Percentiles rank a stretch among this genome's conserved stretches.
Conservation (phyloP, 2,113 vertebrate species). For the Phrynosoma platyrhinos region DNA sequence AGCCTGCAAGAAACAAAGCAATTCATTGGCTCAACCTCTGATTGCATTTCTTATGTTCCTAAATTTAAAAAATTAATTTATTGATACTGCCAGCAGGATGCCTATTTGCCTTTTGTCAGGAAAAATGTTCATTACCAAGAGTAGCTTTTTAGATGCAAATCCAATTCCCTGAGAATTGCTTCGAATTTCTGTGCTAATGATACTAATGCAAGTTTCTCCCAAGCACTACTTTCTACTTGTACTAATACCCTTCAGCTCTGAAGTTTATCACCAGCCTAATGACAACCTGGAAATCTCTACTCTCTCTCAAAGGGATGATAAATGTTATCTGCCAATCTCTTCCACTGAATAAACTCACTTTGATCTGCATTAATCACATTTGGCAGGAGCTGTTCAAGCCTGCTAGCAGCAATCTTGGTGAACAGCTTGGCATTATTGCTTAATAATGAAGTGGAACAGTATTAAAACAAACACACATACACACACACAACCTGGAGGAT, state of each 20-base stretch:
- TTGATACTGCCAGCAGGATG: conserved; percentile 42
- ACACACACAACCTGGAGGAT: conserved; percentile 60
- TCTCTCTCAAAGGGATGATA: conserved; percentile 78
- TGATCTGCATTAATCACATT: conserved; percentile 83
- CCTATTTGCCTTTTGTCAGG: conserved; percentile 50
- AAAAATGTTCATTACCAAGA: conserved; percentile 51
- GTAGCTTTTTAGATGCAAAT: conserved; percentile 57
- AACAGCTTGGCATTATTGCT: conserved; percentile 77
- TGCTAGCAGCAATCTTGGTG: conserved; percentile 74
- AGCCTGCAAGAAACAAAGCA: conserved; percentile 16
- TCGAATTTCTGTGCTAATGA: conserved; percentile 66
- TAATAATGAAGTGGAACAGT: conserved; percentile 75
- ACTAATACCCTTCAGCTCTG: conserved; percentile 63
- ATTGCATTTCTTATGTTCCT: conserved; percentile 24
- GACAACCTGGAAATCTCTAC: conserved; percentile 73
- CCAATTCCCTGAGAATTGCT: conserved; percentile 48
- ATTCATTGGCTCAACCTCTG: background rate
- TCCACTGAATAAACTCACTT: conserved; percentile 77
- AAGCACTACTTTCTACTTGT: conserved; percentile 57
- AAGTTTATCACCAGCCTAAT: conserved; percentile 69
- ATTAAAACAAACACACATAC: conserved; percentile 38
- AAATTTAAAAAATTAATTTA: conserved; percentile 33
- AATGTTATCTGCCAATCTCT: conserved; percentile 81
- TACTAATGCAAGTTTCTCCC: conserved; percentile 57
- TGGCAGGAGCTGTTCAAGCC: conserved; percentile 76